Evolutionary conservation across 2,113 vertebrate species (phyloP), one percentile per base, ranked within the genome.

Genomic region (Deroptyus accipitrinus): DNA sequence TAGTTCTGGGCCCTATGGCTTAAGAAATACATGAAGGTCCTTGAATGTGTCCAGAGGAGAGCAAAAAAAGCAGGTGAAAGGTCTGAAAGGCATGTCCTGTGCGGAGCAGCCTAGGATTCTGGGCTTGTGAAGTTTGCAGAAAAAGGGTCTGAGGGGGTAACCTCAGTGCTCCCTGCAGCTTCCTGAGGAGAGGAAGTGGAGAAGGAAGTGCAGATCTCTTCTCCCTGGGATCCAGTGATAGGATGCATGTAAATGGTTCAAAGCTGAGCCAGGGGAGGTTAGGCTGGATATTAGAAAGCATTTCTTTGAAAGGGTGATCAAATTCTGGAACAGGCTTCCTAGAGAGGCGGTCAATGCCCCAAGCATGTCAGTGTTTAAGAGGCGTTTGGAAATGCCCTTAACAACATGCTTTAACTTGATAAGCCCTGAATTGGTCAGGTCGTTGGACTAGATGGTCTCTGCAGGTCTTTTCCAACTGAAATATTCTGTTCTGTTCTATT

Each of bases 21-120:
- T 64, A 44, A 16, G 42, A 83, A 44, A 37, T 19, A 27, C 39
- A 6, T 64, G 64, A 59, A 51, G 4, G 9, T 44, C 33, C 33
- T 70, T 44, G 42, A 46, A 59, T 46, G 19, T 10, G 22, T 6
- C 19, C 33, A 46, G 37, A 77, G 27, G 42, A 77, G 17, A 6
- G 6, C 7, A 51, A 22, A 16, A 42, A 42, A 39, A 64, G 42
- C 11, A 70, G 54, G 5, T 44, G 37, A 70, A 3, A 39, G 42
- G 9, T 3, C 15, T 64, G 35, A 24, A 70, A 64, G 13, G 2
- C 3, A 23, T 19, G 23, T 39, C 42, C 41, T 39, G 6, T 31
- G 23, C 39, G 13, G 16, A 57, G 6, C 0, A 0, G 16, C 27
- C 42, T 9, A 57, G 41, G 7, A 25, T n/a, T 37, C 23, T 66